Evolutionary conservation across 1,140 invertebrate genomes (phyloP).

Genomic region (Leucophenga varia): DNA sequence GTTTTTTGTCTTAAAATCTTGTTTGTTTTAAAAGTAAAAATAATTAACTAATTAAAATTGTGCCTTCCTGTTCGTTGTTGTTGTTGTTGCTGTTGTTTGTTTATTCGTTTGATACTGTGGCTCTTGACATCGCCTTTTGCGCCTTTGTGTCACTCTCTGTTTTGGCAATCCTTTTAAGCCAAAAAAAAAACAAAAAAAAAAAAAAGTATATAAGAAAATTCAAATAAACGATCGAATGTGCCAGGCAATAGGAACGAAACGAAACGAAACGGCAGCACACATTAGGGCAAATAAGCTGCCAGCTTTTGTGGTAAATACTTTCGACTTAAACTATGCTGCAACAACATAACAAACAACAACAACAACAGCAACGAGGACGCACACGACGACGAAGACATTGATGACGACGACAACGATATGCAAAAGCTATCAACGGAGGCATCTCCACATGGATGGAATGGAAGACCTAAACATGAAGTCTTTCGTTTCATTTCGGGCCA

Average conservation of each 20-base stretch:
- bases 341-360: constrained; percentile 1
- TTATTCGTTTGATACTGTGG: too few species aligned
- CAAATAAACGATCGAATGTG: neutral
- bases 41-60: constrained; percentile 55
- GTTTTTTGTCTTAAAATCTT: constrained; percentile 49
- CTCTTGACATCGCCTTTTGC: constrained; percentile 5
- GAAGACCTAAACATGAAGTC: too few species aligned
- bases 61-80: constrained; percentile 32
- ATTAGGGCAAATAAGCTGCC: constrained; percentile 53
- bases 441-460: constrained; percentile 35
- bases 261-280: constrained; percentile 12
- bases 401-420: constrained; percentile 37
- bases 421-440: constrained; percentile 50
- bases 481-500: constrained; percentile 11
- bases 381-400: constrained; percentile 5
- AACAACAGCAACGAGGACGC: neutral
- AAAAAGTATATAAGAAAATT: too few species aligned
- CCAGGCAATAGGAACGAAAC: constrained; percentile 3
- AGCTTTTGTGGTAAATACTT: constrained; percentile 36
- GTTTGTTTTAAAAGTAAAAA: constrained; percentile 53
- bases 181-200: too few species aligned
- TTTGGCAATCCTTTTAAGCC: constrained; percentile 6
- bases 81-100: neutral
- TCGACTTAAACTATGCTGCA: constrained; percentile 6
- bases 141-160: constrained; percentile 9